Percentiles rank a stretch among this genome's conserved stretches.
These are phyloP conservation scores for Chloropsis hardwickii DNA, from an alignment of 2,113 vertebrate species.

Conservation along the genomic window DNA sequence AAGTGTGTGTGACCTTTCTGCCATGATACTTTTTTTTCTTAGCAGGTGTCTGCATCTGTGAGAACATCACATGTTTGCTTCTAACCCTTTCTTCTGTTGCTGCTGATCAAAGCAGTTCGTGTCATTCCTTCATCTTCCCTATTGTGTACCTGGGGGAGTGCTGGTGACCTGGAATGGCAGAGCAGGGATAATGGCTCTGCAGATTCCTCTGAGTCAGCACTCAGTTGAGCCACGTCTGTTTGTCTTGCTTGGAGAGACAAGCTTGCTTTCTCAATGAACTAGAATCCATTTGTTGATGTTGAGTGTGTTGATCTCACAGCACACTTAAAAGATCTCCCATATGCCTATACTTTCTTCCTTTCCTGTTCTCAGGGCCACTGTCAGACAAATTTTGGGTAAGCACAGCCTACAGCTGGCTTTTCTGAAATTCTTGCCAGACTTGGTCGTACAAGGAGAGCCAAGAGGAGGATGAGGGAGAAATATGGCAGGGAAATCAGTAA, in stretches of 20 bases:
- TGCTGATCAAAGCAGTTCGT: neutral
- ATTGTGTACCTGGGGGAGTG: neutral
- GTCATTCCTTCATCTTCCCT: neutral
- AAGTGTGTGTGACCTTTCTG: neutral
- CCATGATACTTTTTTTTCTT: neutral
- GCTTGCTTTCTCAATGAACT: neutral
- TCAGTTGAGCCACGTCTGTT: neutral
- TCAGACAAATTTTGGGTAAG: neutral
- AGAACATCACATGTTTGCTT: neutral
- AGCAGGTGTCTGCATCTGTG: neutral
- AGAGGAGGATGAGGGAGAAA: neutral
- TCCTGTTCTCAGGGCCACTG: neutral
- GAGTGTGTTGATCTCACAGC: neutral
- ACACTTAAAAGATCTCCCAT: neutral
- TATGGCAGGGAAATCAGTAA: fast-evolving
- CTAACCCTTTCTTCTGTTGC: neutral
- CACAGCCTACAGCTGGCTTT: neutral
- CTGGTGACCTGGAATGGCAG: neutral
- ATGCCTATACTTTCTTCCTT: neutral
- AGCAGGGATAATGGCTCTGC: neutral
- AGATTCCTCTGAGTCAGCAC: neutral
- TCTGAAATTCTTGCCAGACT: neutral
- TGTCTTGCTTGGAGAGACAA: neutral
- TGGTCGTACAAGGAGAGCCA: neutral
- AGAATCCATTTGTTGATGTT: fast-evolving